Evolutionary conservation across 53 echinoderm and acorn worm species (phyloP).

Genomic region (Antedon mediterranea): DNA sequence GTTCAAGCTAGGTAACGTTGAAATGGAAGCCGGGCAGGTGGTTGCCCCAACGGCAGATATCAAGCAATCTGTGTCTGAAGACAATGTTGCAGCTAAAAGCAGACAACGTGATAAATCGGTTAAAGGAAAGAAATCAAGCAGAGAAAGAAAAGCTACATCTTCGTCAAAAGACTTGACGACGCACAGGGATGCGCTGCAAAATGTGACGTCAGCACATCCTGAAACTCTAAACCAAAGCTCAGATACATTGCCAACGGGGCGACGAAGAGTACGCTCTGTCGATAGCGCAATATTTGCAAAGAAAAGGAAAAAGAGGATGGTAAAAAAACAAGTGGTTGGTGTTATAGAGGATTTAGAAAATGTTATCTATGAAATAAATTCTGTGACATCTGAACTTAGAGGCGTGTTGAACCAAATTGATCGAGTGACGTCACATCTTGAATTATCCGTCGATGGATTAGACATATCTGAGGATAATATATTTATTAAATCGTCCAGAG

Average conservation of each 20-base stretch:
- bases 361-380: constrained; percentile 76
- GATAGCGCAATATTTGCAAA: neutral
- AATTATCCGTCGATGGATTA: constrained; percentile 3
- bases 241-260: neutral
- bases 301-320: neutral
- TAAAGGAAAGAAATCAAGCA: neutral
- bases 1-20: neutral
- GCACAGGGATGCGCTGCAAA: neutral
- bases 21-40: neutral
- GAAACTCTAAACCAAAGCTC: neutral
- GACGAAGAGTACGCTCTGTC: neutral
- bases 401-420: constrained; percentile 89
- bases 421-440: constrained; percentile 54
- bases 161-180: neutral
- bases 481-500: neutral
- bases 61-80: neutral
- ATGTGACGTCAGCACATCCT: neutral
- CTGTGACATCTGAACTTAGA: constrained; percentile 58
- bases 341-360: constrained; percentile 74
- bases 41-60: neutral
- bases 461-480: neutral
- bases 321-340: constrained; percentile 57
- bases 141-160: neutral
- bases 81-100: neutral
- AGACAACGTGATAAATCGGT: neutral